Evolutionary conservation across 1,140 invertebrate species (phyloP).

Genomic region (Drosophila bifasciata): DNA sequence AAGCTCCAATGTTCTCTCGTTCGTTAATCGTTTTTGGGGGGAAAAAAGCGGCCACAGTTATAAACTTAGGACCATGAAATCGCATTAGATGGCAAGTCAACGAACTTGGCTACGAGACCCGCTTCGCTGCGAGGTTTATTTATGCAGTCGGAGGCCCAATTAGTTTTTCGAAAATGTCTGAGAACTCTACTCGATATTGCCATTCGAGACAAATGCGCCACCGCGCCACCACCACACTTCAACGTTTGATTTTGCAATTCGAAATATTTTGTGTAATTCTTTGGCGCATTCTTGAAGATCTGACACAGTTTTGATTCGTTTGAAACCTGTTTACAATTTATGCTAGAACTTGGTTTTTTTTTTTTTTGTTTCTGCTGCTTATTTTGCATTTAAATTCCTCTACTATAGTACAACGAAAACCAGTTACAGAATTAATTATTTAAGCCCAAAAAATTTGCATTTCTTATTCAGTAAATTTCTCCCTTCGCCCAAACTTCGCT

Average conservation of each 20-base stretch:
- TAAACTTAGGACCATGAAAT: constrained; percentile 53
- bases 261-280: constrained; percentile 56
- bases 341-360: constrained; percentile 33
- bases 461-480: constrained; percentile 39
- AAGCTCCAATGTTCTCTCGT: not conserved
- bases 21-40: constrained; percentile 7
- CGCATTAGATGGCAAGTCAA: constrained; percentile 48
- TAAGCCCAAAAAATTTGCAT: constrained; percentile 27
- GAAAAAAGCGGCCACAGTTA: constrained; percentile 43
- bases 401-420: constrained; percentile 11
- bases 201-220: constrained; percentile 32
- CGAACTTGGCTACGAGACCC: constrained; percentile 30
- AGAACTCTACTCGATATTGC: constrained; percentile 44
- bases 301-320: constrained; percentile 51
- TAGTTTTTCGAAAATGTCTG: constrained; percentile 44
- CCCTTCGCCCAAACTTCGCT: not conserved
- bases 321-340: constrained; percentile 54
- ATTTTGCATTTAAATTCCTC: constrained; percentile 18
- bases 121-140: constrained; percentile 20
- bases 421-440: constrained; percentile 44
- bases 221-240: constrained; percentile 45
- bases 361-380: constrained; percentile 25
- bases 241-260: constrained; percentile 39
- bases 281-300: constrained; percentile 54
- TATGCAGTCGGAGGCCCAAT: constrained; percentile 65